phyloP scores from a whole-genome alignment of 2,888 invertebrate species.

The Eledona agricola region DNA sequence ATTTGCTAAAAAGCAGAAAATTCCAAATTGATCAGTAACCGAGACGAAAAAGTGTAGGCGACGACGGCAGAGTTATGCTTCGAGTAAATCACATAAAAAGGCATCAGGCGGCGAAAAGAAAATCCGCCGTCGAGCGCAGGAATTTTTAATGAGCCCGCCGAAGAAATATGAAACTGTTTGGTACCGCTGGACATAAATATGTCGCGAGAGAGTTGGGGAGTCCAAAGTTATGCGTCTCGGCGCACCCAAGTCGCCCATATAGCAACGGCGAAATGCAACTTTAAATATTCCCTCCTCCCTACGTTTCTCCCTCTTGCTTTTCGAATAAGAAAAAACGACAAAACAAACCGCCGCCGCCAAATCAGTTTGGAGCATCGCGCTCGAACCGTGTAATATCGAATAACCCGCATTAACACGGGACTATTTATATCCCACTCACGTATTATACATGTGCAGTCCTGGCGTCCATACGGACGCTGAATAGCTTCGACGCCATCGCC shows the following conservation, averaged over 20 bases:
- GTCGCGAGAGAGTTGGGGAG: conserved; percentile 51
- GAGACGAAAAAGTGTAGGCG: too few relatives aligned
- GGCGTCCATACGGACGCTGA: conserved; percentile 13
- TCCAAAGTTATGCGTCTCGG: conserved; percentile 55
- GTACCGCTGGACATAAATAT: conserved; percentile 55
- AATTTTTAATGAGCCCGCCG: conserved; percentile 53
- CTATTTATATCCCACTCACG: conserved; percentile 45
- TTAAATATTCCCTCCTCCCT: conserved; percentile 43
- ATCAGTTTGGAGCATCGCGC: conserved; percentile 24
- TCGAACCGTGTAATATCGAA: conserved; percentile 32
- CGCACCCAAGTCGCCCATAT: conserved; percentile 52
- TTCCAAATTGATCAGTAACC: too few relatives aligned
- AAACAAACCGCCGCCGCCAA: conserved; percentile 6
- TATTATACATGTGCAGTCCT: conserved; percentile 44
- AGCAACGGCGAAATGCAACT: conserved; percentile 48
- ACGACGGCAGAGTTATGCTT: too few relatives aligned
- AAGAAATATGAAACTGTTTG: conserved; percentile 55
- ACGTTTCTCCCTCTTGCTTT: neutral
- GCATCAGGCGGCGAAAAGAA: conserved; percentile 5
- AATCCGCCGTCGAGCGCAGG: conserved; percentile 31
- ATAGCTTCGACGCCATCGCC: conserved; percentile 3
- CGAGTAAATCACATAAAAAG: conserved; percentile 1
- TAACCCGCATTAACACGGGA: conserved; percentile 34
- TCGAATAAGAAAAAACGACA: conserved; percentile 1
- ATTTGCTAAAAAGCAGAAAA: too few relatives aligned